Conservation (phyloP, 35 echinoderm and acorn worm species). For the Heliocidaris erythrogramma region DNA sequence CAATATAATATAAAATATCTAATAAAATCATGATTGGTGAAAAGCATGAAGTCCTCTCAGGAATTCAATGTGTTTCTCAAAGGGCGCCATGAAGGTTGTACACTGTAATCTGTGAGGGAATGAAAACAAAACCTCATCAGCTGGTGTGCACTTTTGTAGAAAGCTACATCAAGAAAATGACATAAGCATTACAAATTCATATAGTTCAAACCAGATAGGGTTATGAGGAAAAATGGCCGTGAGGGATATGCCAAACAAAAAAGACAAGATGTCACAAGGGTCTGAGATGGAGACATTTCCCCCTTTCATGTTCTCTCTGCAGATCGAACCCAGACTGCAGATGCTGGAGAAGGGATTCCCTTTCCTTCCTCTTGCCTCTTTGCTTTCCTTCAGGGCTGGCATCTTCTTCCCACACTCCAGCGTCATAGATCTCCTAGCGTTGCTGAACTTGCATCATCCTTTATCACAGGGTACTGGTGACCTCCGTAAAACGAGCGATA, state of each 20-base stretch:
- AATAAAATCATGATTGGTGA: not conserved
- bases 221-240: not conserved
- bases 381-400: not conserved
- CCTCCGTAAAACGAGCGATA: conserved; percentile 45
- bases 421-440: not conserved
- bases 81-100: not conserved
- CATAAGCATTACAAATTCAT: not conserved
- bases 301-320: not conserved
- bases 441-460: not conserved
- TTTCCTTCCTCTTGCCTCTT: not conserved
- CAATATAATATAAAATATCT: too few relatives aligned
- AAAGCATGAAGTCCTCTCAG: not conserved
- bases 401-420: not conserved
- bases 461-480: not conserved
- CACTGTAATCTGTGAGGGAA: not conserved
- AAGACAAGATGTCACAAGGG: not conserved
- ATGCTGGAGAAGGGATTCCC: not conserved
- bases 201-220: not conserved
- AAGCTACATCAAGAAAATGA: not conserved
- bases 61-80: too few relatives aligned
- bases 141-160: not conserved
- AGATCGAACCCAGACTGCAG: conserved; percentile 24
- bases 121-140: not conserved
- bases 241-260: not conserved
- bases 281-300: not conserved